Conservation (phyloP, 2,797 vertebrate species). For the Vespertilio murinus region DNA sequence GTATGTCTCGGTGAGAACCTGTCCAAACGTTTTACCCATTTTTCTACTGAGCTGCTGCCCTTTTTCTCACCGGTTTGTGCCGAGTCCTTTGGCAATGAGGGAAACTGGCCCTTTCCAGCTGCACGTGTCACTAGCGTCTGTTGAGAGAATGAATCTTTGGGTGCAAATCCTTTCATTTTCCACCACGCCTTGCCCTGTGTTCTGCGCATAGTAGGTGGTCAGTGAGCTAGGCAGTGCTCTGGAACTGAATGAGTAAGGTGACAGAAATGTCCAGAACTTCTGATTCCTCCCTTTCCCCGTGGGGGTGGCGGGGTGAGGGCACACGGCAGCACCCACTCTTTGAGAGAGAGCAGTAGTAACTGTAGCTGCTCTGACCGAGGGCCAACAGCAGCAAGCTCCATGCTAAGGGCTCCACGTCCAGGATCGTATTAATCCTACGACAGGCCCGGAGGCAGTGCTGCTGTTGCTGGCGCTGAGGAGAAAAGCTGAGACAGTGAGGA, state of each 20-base stretch:
- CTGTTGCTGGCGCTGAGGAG: background rate
- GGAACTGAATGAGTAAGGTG: background rate
- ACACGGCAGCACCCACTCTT: accelerated
- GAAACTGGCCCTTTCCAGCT: background rate
- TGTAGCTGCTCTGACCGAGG: accelerated
- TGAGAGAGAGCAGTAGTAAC: accelerated
- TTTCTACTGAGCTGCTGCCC: background rate
- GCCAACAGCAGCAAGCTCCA: accelerated
- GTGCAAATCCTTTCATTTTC: too few species aligned
- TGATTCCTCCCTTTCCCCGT: background rate
- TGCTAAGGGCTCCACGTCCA: accelerated
- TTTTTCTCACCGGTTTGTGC: background rate
- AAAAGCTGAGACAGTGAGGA: background rate
- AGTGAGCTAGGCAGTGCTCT: accelerated
- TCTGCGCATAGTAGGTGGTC: background rate
- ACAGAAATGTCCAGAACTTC: background rate
- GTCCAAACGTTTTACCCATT: background rate
- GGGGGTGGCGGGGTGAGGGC: background rate
- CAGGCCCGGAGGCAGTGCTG: background rate
- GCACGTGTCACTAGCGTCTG: accelerated
- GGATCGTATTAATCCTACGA: background rate
- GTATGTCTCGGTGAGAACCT: background rate
- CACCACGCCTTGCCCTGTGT: accelerated
- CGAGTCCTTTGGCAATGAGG: background rate
- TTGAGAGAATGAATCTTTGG: background rate